Base-by-base conservation (phyloP, 2,888 invertebrate genomes). In the Ectropis crepuscularia region DNA sequence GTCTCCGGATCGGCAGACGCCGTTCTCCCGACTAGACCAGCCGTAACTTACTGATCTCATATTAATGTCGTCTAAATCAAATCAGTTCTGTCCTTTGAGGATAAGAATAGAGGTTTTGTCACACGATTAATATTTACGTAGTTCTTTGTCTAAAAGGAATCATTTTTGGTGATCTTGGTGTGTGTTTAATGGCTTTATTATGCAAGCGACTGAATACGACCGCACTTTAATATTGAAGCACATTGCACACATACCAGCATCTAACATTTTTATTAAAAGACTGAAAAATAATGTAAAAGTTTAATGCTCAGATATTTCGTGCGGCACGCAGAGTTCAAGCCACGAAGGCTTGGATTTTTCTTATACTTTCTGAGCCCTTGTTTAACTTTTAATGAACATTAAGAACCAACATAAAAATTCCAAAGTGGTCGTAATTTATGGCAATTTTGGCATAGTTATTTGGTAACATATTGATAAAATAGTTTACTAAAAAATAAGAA, bases 271-370 rank as follows among this genome's bases (percentile, higher is more conserved):
- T 55, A 51, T 51, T 55, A 42, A 51, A 55, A 47, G 6, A 45
- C 16, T 46, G 11, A 59, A 63, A 49, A 57, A 55, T 57, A 28
- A 55, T 63, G 50, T 59, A 41, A 49, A 54, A 55, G 50, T 59
- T 54, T 59, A 53, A 39, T 55, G 38, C 41, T 58, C 36, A 59
- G 63, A 68, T 70, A 71, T 74, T 74, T 74, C 79, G 79, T 77
- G 78, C 68, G 61, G 69, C 79, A 80, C 77, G 80, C 79, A 73
- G 64, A 64, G 73, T 70, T 70, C 65, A 70, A 60, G 70, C 76
- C 73, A 70, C 73, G 72, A 74, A 74, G 63, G 65, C 63, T 61
- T 54, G 63, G 39, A 46, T 55, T 68, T 53, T 57, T 69, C 65
- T 59, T 65, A 58, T 63, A 47, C 47, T 59, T 53, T 11, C 37